Evolutionary conservation across 1,140 invertebrate species (phyloP), one percentile per base, ranked within the genome.

Genomic region (Monochamus saltuarius): DNA sequence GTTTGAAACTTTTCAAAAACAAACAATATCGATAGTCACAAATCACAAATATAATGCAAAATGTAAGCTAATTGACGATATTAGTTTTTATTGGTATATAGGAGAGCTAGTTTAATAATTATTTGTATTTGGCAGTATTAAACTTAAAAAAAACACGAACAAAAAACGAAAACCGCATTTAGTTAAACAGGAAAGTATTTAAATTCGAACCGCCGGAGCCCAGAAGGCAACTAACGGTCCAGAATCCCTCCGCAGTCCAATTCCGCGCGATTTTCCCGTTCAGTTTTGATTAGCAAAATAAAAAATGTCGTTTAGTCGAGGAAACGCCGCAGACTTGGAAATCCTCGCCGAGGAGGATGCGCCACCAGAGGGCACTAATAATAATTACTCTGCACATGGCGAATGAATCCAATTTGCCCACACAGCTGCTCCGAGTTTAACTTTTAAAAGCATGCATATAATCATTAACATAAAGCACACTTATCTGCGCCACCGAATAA

Each of bases 371-470:
- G 68, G 64, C 65, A 71, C 69, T 72, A 65, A 66, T 71, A 73
- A 73, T 75, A 73, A 75, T 75, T 75, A 73, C 67, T 65, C 50
- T 63, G 70, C 65, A 66, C 70, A 72, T 69, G 64, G 58, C 46
- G 58, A 59, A 65, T 62, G 66, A 63, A 71, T 73, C 71, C 71
- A 73, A 73, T 73, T 73, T 70, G 56, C 65, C 62, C 61, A 61
- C 62, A 61, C 63, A 58, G 37, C 56, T 42, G 40, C 58, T 62
- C 52, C 35, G 46, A 55, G 51, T 64, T 69, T 67, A 71, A 71
- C 69, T 71, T 70, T 73, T 73, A 73, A 73, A 71, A 71, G 69
- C 71, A 65, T 73, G 71, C 71, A 73, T 71, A 73, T 73, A 73
- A 73, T 73, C 71, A 73, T 73, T 73, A 71, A 69, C 71, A 71